Evolutionary conservation across 2,113 vertebrate genomes (phyloP).

Genomic region (Hydropotes inermis): DNA sequence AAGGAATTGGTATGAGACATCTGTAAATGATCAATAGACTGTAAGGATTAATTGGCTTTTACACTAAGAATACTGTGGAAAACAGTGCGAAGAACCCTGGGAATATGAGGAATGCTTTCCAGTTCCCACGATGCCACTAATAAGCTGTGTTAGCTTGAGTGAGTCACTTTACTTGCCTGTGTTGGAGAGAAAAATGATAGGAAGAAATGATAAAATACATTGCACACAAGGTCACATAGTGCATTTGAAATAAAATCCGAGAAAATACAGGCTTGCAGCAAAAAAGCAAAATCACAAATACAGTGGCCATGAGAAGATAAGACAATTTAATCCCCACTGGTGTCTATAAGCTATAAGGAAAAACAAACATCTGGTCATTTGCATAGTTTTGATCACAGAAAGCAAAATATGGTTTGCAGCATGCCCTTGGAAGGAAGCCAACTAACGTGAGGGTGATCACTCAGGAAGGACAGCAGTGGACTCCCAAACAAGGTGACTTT

Average conservation of each 20-base stretch:
- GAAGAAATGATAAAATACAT: neutral
- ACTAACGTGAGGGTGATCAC: neutral
- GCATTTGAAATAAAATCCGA: neutral
- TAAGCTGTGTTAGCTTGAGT: neutral
- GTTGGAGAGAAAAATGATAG: neutral
- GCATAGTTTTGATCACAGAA: slow-evolving; percentile 44
- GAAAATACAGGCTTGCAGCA: neutral
- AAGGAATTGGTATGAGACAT: neutral
- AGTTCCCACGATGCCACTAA: neutral
- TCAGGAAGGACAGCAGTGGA: neutral
- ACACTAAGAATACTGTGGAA: neutral
- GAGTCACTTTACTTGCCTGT: neutral
- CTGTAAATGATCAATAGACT: neutral
- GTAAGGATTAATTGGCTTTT: neutral
- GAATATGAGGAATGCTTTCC: neutral
- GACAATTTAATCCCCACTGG: neutral
- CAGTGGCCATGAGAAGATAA: neutral
- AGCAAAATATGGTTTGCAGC: neutral
- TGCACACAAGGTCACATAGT: neutral
- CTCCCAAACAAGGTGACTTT: neutral
- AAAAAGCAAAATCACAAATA: neutral
- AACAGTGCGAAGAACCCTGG: neutral
- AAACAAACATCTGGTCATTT: slow-evolving; percentile 35
- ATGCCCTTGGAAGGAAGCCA: neutral
- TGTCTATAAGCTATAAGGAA: neutral